Percentiles rank a stretch among this genome's conserved stretches.
Conservation (phyloP, 2,113 vertebrate species). For the Rhineura floridana region DNA sequence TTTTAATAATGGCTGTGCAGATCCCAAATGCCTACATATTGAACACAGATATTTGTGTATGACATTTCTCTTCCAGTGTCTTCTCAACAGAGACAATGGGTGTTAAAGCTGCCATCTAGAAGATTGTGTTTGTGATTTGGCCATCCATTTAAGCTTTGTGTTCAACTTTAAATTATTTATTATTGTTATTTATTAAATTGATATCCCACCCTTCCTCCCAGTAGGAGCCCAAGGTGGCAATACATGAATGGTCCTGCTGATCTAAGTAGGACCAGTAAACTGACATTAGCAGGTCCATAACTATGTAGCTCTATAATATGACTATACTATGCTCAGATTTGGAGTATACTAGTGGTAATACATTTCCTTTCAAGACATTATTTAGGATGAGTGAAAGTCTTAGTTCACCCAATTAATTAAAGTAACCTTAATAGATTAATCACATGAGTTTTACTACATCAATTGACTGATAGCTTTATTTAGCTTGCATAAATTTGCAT, state of each 20-base stretch:
- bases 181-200: too few relatives aligned
- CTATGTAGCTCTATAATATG: not conserved
- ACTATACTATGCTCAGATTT: not conserved
- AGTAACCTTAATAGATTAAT: too few relatives aligned
- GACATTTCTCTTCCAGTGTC: not conserved
- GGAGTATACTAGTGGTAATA: not conserved
- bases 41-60: not conserved
- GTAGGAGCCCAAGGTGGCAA: too few relatives aligned
- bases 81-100: not conserved
- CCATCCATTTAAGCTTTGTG: not conserved
- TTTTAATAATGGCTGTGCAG: not conserved
- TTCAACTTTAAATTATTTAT: conserved; percentile 25
- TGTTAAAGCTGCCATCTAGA: not conserved
- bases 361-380: not conserved
- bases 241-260: not conserved
- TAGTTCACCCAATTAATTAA: not conserved
- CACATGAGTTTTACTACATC: too few relatives aligned
- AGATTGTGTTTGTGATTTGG: not conserved
- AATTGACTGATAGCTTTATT: too few relatives aligned
- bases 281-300: not conserved
- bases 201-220: too few relatives aligned
- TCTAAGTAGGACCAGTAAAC: too few relatives aligned
- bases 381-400: not conserved
- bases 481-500: too few relatives aligned
- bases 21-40: not conserved